Conservation (phyloP, 2,888 invertebrate genomes). For the Trilocha varians region DNA sequence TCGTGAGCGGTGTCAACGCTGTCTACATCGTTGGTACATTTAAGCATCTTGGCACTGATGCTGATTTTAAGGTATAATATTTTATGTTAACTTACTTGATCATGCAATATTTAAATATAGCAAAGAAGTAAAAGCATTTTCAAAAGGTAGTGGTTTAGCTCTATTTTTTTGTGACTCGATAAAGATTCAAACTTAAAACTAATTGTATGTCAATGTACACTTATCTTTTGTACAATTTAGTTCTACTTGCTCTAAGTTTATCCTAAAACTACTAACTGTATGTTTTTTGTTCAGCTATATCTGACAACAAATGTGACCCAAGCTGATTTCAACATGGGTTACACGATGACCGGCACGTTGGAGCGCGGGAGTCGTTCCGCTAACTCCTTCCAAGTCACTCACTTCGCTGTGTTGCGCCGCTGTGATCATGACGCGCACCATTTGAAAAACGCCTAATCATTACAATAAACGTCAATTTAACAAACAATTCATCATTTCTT, state of each 20-base stretch:
- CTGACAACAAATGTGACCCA: slow-evolving; percentile 88
- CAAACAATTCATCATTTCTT: not conserved
- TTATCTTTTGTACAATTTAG: no score
- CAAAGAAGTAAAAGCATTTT: no score
- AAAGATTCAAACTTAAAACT: no score
- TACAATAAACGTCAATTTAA: not conserved
- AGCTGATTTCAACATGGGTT: slow-evolving; percentile 91
- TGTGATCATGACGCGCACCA: slow-evolving; percentile 79
- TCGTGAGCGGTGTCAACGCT: slow-evolving; percentile 83
- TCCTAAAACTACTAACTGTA: no score
- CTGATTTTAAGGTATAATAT: slow-evolving; percentile 80
- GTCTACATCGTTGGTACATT: slow-evolving; percentile 86
- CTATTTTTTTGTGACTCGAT: no score
- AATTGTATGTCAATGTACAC: no score
- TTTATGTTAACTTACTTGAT: slow-evolving; percentile 4
- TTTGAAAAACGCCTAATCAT: slow-evolving; percentile 45
- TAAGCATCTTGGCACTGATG: slow-evolving; percentile 78
- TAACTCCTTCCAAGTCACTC: slow-evolving; percentile 87
- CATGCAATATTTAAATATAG: no score
- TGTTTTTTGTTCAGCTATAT: slow-evolving; percentile 69
- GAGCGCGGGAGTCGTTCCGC: slow-evolving; percentile 85
- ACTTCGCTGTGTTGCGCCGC: slow-evolving; percentile 88
- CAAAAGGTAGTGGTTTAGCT: no score
- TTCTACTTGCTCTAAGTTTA: no score
- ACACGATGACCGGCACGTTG: slow-evolving; percentile 89